These are phyloP conservation scores for Dicentrarchus labrax DNA, from an alignment of 2,113 vertebrate species.

Conservation along the genomic window DNA sequence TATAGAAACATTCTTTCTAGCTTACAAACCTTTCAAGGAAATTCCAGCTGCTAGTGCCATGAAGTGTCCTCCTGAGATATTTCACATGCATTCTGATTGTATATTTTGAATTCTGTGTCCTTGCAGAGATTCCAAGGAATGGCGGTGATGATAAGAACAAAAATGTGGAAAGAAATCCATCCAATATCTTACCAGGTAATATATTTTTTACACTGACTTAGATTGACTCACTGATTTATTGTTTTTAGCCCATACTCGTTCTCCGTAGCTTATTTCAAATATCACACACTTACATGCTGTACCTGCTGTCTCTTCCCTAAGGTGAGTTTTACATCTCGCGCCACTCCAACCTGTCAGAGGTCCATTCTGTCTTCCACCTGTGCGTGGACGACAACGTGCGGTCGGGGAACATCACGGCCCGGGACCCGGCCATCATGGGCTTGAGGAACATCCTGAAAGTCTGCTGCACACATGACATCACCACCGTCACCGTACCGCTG, in stretches of 20 bases:
- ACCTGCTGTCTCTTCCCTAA: slow-evolving; percentile 57
- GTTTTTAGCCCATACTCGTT: neutral
- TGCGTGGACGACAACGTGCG: slow-evolving; percentile 97
- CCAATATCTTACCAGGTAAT: slow-evolving; percentile 93
- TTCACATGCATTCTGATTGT: neutral
- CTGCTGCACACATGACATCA: slow-evolving; percentile 97
- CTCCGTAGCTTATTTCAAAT: neutral
- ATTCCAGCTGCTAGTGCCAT: neutral
- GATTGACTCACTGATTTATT: neutral
- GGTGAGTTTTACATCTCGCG: slow-evolving; percentile 97
- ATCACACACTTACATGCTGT: no score
- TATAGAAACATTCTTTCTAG: slow-evolving; percentile 8
- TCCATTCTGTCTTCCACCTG: slow-evolving; percentile 95
- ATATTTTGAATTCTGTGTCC: neutral
- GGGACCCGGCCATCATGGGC: slow-evolving; percentile 98
- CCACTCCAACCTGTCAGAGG: slow-evolving; percentile 97
- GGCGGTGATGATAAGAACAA: slow-evolving; percentile 92
- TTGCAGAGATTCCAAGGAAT: slow-evolving; percentile 81
- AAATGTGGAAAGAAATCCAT: slow-evolving; percentile 90
- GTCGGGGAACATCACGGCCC: slow-evolving; percentile 93
- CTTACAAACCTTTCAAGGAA: slow-evolving; percentile 30
- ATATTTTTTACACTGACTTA: neutral
- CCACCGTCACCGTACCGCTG: slow-evolving; percentile 95
- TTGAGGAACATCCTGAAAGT: slow-evolving; percentile 98
- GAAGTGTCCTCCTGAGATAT: neutral